Evolutionary conservation across 2,113 vertebrate genomes (phyloP), one percentile per base, ranked within the genome.

Genomic region (Condylura cristata): DNA sequence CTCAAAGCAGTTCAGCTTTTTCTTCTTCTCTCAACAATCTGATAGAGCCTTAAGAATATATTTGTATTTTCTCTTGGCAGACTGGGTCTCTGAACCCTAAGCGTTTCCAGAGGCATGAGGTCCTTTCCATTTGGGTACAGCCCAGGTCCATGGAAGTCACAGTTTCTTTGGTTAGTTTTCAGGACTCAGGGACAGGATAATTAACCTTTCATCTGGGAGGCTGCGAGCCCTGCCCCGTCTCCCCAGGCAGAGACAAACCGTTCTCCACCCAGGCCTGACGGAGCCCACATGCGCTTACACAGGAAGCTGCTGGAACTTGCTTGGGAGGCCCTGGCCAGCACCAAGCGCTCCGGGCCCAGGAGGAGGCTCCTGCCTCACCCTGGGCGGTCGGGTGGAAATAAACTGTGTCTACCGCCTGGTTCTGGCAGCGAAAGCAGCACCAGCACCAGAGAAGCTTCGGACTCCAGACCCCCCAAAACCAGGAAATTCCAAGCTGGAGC

Each of bases 401-500:
- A 96, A 85, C 68, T 66, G 30, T 70, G 93, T 93, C 97, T 96
- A 94, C 94, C 18, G 70, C 93, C 85, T 70, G 90, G 58, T 83
- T 95, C 94, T 96, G 96, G 95, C 95, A 96, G 81, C 68, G 68
- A 53, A 79, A 93, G 65, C 89, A 90, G 44, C 79, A 94, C 93
- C 93, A 76, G 94, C 93, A 95, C 96, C 90, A 95, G 91, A 61
- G 83, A 72, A 95, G 91, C 53, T 97, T 94, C 46, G 37, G 96
- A 75, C 93, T 97, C 91, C 94, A 96, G 96, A 96, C 85, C 93
- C 92, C 95, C 90, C 61, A 8, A 94, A 90, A 92, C 84, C 93
- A 96, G 96, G 96, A 97, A 96, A 97, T 96, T 97, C 97, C 97
- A 97, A n/a, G 20, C 95, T 86, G 41, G 61, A 96, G 75, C 90